Percentiles rank a stretch among this genome's conserved stretches.
These are phyloP conservation scores for Caenorhabditis imperialis DNA, from an alignment of 2,888 invertebrate genomes.

Conservation along the genomic window DNA sequence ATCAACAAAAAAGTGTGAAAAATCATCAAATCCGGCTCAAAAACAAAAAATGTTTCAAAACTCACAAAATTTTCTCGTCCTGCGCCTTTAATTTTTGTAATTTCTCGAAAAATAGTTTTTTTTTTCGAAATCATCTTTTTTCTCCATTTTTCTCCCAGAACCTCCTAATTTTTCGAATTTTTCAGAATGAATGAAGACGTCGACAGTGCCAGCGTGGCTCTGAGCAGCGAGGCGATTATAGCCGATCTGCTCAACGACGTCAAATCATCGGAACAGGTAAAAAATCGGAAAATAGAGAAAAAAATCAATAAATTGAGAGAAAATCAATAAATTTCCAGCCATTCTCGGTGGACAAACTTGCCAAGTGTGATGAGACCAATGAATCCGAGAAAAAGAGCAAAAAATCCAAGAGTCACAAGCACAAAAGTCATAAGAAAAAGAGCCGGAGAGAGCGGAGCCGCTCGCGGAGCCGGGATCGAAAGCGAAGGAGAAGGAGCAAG, in stretches of 20 bases:
- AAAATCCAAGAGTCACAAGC: conserved; percentile 25
- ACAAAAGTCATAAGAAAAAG: conserved; percentile 32
- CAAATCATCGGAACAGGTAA: conserved; percentile 34
- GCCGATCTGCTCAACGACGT: conserved; percentile 50
- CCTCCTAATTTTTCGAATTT: conserved; percentile 5
- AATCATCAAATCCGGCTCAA: too few relatives aligned
- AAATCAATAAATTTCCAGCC: conserved; percentile 22
- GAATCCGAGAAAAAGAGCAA: conserved; percentile 9
- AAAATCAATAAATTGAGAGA: not conserved
- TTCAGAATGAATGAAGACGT: conserved; percentile 3
- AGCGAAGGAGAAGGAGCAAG: conserved; percentile 17
- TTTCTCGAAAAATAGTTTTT: too few relatives aligned
- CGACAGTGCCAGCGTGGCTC: not conserved
- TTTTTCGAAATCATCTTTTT: too few relatives aligned
- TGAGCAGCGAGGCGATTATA: conserved; percentile 39
- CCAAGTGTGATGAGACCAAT: conserved; percentile 21
- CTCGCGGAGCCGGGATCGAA: conserved; percentile 14
- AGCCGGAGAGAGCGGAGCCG: conserved; percentile 23
- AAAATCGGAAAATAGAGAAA: not conserved
- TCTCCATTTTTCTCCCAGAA: not conserved
- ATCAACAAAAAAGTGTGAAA: too few relatives aligned
- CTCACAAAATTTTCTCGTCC: too few relatives aligned
- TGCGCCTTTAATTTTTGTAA: too few relatives aligned
- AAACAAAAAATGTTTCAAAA: too few relatives aligned
- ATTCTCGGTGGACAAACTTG: conserved; percentile 41